Conservation (phyloP, 1,140 invertebrate species). For the Pantala flavescens region DNA sequence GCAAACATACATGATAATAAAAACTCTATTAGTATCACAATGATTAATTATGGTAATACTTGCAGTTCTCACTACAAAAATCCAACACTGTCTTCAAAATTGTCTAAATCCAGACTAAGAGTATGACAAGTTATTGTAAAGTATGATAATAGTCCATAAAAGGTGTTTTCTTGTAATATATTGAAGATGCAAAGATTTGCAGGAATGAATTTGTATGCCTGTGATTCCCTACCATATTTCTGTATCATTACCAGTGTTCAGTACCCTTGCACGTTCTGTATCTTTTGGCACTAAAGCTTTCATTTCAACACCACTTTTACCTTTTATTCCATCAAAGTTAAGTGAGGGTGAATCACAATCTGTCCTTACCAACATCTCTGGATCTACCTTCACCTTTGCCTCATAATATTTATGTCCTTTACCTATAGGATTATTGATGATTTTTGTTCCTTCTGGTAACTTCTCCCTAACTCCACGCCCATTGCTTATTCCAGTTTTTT, state of each 20-base stretch:
- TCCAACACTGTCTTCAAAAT: neutral
- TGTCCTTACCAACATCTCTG: conserved; percentile 23
- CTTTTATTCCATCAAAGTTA: conserved; percentile 37
- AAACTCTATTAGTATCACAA: neutral
- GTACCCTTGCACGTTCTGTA: conserved; percentile 36
- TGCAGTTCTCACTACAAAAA: neutral
- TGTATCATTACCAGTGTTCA: conserved; percentile 49
- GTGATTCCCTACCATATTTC: conserved; percentile 55
- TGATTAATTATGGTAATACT: neutral
- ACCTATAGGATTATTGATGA: conserved; percentile 25
- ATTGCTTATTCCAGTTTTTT: neutral
- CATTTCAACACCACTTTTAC: conserved; percentile 52
- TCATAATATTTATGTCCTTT: conserved; percentile 25
- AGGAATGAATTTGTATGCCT: too few relatives aligned
- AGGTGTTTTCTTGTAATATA: too few relatives aligned
- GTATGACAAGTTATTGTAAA: too few relatives aligned
- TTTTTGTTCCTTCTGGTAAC: conserved; percentile 14
- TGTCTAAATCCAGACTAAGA: too few relatives aligned
- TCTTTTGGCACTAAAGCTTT: conserved; percentile 53
- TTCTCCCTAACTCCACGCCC: neutral
- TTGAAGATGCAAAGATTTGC: too few relatives aligned
- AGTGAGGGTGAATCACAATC: conserved; percentile 32
- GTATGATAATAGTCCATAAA: too few relatives aligned
- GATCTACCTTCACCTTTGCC: conserved; percentile 23
- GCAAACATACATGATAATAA: neutral